These are phyloP conservation scores for Sebastes nivosus DNA, from an alignment of 2,797 vertebrate species.

Conservation along the genomic window DNA sequence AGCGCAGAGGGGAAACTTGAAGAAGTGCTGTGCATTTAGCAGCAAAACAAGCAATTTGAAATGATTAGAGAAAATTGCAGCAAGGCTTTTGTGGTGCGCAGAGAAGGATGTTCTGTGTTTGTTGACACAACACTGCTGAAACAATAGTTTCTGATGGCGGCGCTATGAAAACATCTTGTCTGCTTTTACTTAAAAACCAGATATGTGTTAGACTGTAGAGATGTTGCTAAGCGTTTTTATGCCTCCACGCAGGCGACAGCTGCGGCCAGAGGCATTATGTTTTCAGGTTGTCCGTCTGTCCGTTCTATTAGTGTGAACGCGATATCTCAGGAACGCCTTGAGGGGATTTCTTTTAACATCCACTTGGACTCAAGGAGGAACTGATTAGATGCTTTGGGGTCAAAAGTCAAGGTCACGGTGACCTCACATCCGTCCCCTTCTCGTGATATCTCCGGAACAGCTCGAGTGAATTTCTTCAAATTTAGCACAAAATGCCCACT, in stretches of 20 bases:
- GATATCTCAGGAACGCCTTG: too few relatives aligned
- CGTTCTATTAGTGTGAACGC: too few relatives aligned
- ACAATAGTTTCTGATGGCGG: constrained; percentile 4
- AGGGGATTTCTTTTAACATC: too few relatives aligned
- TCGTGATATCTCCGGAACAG: too few relatives aligned
- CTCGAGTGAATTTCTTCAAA: too few relatives aligned
- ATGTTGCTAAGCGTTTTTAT: neutral
- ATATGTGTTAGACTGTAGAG: neutral
- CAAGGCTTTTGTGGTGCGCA: neutral
- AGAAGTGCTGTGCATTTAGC: constrained; percentile 10
- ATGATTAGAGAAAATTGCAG: constrained; percentile 49
- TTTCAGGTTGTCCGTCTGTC: too few relatives aligned
- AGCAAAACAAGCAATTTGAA: constrained; percentile 39
- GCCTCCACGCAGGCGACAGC: too few relatives aligned
- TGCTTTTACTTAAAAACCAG: neutral
- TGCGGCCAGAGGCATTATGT: fast-evolving
- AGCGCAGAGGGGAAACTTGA: constrained; percentile 6
- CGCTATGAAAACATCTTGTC: neutral
- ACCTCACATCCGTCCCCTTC: too few relatives aligned
- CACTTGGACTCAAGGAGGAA: too few relatives aligned
- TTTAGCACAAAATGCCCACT: too few relatives aligned
- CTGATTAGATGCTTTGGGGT: too few relatives aligned
- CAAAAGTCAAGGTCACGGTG: too few relatives aligned
- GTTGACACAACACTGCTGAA: constrained; percentile 13
- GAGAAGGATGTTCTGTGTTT: constrained; percentile 9